These are phyloP conservation scores for Naja naja DNA, from an alignment of 2,113 vertebrate species.

Conservation along the genomic window DNA sequence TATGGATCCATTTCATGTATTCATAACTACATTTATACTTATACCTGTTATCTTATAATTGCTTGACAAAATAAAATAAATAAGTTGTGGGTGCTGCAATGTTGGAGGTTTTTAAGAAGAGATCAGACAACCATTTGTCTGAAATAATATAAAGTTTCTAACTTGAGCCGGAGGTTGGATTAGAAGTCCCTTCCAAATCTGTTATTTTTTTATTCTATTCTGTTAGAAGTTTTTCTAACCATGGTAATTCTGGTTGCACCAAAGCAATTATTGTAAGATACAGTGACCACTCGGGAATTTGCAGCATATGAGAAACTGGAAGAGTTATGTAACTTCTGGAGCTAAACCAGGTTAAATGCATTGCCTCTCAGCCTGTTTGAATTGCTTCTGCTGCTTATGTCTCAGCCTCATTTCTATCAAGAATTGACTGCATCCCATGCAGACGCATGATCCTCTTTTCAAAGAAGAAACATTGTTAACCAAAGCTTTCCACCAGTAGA, in stretches of 20 bases:
- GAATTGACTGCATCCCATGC: neutral
- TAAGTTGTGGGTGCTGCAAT: neutral
- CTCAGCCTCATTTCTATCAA: neutral
- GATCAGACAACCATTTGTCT: neutral
- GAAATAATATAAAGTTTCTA: neutral
- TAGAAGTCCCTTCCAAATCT: neutral
- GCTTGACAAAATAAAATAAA: too few species aligned
- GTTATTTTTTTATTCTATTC: neutral
- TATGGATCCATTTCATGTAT: too few species aligned
- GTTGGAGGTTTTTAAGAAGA: neutral
- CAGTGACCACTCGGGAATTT: neutral
- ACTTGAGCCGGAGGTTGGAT: neutral
- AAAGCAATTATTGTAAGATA: neutral
- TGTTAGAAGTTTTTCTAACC: neutral
- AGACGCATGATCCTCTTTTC: neutral
- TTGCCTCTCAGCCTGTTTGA: neutral
- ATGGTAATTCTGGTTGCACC: neutral
- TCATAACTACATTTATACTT: too few species aligned
- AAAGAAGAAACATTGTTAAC: neutral
- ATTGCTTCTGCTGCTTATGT: neutral
- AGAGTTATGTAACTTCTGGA: neutral
- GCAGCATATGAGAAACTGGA: neutral
- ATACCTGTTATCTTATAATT: too few species aligned
- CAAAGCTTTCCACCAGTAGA: neutral
- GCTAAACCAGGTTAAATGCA: neutral